Evolutionary conservation across 1,140 invertebrate species (phyloP), one percentile per base, ranked within the genome.

Genomic region (Samia ricini): DNA sequence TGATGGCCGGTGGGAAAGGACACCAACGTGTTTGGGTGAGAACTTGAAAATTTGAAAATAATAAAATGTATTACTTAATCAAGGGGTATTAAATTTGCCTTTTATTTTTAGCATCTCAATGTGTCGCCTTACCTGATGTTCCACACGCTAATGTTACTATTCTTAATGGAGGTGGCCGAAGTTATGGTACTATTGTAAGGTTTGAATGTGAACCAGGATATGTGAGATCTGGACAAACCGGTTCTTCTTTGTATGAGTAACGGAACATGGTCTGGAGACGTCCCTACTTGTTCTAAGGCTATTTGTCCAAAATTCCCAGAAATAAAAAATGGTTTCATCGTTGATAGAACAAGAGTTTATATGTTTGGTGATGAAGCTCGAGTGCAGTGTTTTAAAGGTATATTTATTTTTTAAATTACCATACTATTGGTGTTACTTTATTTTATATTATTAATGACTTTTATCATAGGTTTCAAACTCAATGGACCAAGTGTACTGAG

Each of bases 131-230:
- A 21, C 93, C 95, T 6, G 97, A 98, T 80, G 96, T 97, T 36
- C 92, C 95, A 0, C 96, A 98, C 81, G 96, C 97, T 12, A 97
- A 97, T 74, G 93, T 97, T 20, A 96, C 95, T 0, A 93, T 98
- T 36, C 90, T 98, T n/a, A 98, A 98, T 77, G 98, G 98, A 6
- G 96, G 97, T 21, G 98, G 97, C 36, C 93, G 97, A 66, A 98
- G 96, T 81, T 99, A 98, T 77, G 98, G 98, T 63, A 99, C 98
- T 0, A 98, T 99, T 76, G 95, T 99, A 5, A 92, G 97, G 60
- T 99, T 97, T 85, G 96, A 98, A 84, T 99, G 98, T 83, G 96
- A 98, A 74, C 94, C 97, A 7, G 98, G 98, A 0, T 99, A 98
- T 79, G 93, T 96, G 33, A 92, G 97, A 69, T 94, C 92, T 64